These are phyloP conservation scores for Halichondria panicea DNA, from an alignment of 37 sponge, comb jelly and placozoan species.

Conservation along the genomic window DNA sequence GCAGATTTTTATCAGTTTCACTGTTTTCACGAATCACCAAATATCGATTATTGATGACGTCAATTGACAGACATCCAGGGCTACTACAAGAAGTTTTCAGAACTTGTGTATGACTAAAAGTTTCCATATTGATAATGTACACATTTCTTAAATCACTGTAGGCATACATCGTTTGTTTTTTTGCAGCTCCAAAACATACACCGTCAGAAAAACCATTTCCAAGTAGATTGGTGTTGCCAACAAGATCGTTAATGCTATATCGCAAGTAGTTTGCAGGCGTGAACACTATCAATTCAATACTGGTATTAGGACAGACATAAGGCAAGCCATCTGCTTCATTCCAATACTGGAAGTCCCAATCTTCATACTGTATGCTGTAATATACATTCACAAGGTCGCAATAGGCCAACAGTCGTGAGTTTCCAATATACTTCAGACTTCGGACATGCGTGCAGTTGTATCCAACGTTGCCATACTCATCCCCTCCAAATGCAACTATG, in stretches of 20 bases:
- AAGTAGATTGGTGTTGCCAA: background rate
- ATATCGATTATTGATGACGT: too few relatives aligned
- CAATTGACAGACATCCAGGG: too few relatives aligned
- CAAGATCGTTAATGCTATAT: background rate
- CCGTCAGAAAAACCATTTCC: too few relatives aligned
- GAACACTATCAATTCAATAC: background rate
- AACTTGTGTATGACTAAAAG: too few relatives aligned
- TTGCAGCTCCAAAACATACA: too few relatives aligned
- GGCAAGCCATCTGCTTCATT: background rate
- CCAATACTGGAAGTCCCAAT: background rate
- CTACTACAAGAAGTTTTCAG: too few relatives aligned
- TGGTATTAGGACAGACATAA: constrained; percentile 12
- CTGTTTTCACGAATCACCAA: too few relatives aligned
- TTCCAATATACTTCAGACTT: background rate
- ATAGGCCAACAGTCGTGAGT: background rate
- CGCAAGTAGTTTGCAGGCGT: background rate
- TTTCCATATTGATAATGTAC: too few relatives aligned
- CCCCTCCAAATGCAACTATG: background rate
- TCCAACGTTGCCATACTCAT: background rate
- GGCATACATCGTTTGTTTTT: too few relatives aligned
- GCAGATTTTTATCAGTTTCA: too few relatives aligned
- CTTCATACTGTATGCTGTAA: background rate
- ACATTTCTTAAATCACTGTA: too few relatives aligned
- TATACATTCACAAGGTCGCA: background rate
- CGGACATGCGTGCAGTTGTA: background rate